Base-by-base conservation (phyloP, 2,797 vertebrate genomes). In the Peromyscus attwateri region DNA sequence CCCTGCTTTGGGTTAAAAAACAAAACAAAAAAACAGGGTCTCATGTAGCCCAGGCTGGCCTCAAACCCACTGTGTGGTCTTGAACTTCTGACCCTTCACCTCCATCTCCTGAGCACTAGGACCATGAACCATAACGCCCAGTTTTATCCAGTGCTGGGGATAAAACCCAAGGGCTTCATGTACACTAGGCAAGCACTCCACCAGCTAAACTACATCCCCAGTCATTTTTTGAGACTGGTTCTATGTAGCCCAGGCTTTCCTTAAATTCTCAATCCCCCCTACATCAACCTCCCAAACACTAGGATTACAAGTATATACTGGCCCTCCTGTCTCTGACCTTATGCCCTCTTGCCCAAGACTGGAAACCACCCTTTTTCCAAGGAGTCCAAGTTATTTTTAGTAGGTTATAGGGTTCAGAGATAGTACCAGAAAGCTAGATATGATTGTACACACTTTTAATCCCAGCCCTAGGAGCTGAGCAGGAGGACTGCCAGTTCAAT, bases 341-440 rank as follows among this genome's bases (percentile, higher is more conserved):
- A 19, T 8, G 75, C 49, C 49, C 92, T 84, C 70, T 83, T 76
- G 68, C 46, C 71, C 77, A 83, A 85, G 52, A 82, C 62, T 57
- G 80, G 40, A n/a, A 94, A 89, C 9, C n/a, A 9, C 55, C 21
- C 83, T 34, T 89, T 90, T 82, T 52, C 89, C 34, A 94, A 90
- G 55, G 40, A 90, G 17, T 23, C 71, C 77, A 40, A 43, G 14
- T 75, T 93, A 68, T 77, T 79, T 93, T 31, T 37, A 34, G 31
- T 83, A 94, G 34, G 29, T 40, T 88, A 75, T 5, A 10, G 27
- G 84, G 71, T 70, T 68, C 68, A 92, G 64, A 89, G 96, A 92
- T 46, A 76, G 64, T 11, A n/a, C 16, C 31, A 85, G 64, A 85
- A n/a, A 68, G 19, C 31, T 68, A 12, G 64, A 25, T 46, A 49